phyloP scores from a whole-genome alignment of 1,140 invertebrate genomes.

The Battus philenor region DNA sequence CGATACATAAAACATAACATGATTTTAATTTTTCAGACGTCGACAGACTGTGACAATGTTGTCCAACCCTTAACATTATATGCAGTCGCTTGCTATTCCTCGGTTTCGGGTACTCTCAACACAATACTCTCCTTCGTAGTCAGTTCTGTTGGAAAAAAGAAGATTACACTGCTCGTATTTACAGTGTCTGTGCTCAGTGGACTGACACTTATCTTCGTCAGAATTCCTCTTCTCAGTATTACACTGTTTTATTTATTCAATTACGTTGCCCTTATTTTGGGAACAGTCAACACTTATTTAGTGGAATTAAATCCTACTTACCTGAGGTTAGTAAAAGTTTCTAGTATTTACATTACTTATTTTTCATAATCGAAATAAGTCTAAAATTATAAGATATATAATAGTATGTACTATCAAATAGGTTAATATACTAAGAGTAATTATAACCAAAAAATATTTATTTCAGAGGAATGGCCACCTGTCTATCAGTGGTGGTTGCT shows the following conservation, averaged over 20 bases:
- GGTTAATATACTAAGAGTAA: too few species aligned
- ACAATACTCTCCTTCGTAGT: constrained; percentile 46
- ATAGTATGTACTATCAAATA: too few species aligned
- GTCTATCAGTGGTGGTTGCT: constrained; percentile 54
- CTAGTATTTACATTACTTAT: too few species aligned
- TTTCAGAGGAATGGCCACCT: constrained; percentile 58
- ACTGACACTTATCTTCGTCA: constrained; percentile 36
- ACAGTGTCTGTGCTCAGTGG: constrained; percentile 28
- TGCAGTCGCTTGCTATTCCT: constrained; percentile 48
- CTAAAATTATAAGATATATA: too few species aligned
- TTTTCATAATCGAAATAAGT: too few species aligned
- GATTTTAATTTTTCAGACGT: constrained; percentile 29
- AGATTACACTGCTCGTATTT: constrained; percentile 38
- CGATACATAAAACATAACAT: too few species aligned
- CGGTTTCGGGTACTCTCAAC: constrained; percentile 26
- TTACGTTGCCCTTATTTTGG: constrained; percentile 46
- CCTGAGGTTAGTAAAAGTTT: constrained; percentile 37
- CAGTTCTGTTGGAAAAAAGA: constrained; percentile 40
- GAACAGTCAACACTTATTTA: constrained; percentile 49
- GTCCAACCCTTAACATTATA: constrained; percentile 44
- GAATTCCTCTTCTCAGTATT: constrained; percentile 43
- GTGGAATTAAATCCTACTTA: constrained; percentile 56
- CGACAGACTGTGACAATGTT: constrained; percentile 30
- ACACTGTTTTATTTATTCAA: constrained; percentile 46
- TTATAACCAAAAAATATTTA: too few species aligned